Base-by-base conservation (phyloP, 2,797 vertebrate genomes). In the Poecile montanus region DNA sequence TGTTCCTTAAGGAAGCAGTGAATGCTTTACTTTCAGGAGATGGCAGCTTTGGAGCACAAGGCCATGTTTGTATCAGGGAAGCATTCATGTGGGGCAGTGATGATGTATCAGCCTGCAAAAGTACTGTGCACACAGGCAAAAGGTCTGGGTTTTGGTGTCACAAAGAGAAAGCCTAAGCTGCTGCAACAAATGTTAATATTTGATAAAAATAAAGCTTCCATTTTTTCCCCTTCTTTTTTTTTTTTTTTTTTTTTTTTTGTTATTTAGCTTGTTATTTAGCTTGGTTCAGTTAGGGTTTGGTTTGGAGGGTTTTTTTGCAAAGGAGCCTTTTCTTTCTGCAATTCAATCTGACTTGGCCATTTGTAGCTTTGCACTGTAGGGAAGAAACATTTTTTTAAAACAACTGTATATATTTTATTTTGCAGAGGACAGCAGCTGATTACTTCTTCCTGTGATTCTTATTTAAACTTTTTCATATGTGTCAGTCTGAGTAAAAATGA, bases 11-110 rank as follows among this genome's bases (percentile, higher is more conserved):
- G 82, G 61, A 91, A 68, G n/a, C 42, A 75, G 57, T 32, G 74
- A 72, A 67, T 72, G 40, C 56, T 91, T 88, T 89, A 47, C 44
- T 95, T 96, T 92, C 86, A 91, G 61, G 21, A 91, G 57, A 57
- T 73, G 38, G 68, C 81, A 79, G 72, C 50, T 95, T 47, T 75
- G 47, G 58, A 88, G 29, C 42, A 67, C 20, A 53, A 68, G 73
- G 83, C 84, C 75, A 18, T 68, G 51, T 93, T 88, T 92, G 51
- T 80, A 67, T 74, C 74, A 32, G 53, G 34, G 54, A 89, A 82
- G 45, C 70, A 79, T 94, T 93, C 77, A 73, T 54, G 40, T 3
- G 16, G 19, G 36, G 36, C 57, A 75, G 48, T 53, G 90, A 89
- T 50, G 50, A 93, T 50, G 51, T 40, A 79, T 34, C 90, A 95